These are phyloP conservation scores for Brachyhypopomus gauderio DNA, from an alignment of 2,113 vertebrate species.

Conservation along the genomic window DNA sequence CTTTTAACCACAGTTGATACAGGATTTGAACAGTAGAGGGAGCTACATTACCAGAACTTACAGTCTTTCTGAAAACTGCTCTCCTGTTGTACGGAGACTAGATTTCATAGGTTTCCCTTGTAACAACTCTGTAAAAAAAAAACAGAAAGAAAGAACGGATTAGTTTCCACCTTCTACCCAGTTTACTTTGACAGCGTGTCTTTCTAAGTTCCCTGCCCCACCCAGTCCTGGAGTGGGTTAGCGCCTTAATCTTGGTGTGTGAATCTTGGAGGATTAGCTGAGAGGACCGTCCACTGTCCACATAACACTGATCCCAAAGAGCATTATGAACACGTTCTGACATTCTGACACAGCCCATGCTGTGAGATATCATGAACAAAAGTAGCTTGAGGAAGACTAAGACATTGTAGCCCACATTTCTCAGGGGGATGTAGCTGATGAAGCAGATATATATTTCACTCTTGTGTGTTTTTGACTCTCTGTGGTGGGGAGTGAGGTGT, in stretches of 20 bases:
- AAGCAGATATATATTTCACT: background rate
- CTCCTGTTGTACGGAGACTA: background rate
- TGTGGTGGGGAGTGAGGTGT: no score
- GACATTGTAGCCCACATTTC: no score
- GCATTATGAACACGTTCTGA: background rate
- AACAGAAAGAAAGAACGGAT: background rate
- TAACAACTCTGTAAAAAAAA: background rate
- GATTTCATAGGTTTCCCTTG: no score
- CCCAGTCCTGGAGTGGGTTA: background rate
- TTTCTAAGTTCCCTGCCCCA: background rate
- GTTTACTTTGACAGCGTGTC: background rate
- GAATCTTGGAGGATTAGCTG: background rate
- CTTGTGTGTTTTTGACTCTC: background rate
- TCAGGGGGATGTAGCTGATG: background rate
- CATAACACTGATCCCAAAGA: background rate
- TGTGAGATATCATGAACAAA: no score
- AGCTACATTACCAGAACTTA: background rate
- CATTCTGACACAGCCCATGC: background rate
- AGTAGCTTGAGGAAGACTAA: no score
- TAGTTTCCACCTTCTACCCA: background rate
- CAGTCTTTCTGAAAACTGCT: background rate
- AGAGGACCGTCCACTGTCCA: background rate
- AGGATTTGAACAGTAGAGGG: conserved; percentile 62
- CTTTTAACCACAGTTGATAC: background rate
- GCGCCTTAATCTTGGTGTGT: background rate